Percentiles rank a stretch among this genome's conserved stretches.
Evolutionary conservation across 2,113 vertebrate genomes (phyloP).

Genomic region (Apeltes quadracus): DNA sequence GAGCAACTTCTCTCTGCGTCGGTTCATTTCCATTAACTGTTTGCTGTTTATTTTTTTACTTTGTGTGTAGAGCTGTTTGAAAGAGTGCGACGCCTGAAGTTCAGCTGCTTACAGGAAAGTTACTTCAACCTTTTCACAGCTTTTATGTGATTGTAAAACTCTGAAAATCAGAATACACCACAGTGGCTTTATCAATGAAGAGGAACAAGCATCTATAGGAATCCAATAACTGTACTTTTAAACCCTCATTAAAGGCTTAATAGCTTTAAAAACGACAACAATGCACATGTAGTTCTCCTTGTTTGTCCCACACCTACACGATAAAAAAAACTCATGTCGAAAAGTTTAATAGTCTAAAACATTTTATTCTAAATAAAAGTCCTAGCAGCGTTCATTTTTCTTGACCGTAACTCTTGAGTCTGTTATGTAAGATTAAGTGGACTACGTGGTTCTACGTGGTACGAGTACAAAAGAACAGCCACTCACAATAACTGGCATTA

Average conservation of each 20-base stretch:
- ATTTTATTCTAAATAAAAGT: not conserved
- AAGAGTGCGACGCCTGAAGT: too few relatives aligned
- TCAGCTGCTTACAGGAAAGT: not conserved
- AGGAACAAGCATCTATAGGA: not conserved
- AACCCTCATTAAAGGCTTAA: not conserved
- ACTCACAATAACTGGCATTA: not conserved
- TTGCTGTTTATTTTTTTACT: not conserved
- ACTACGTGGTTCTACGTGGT: constrained; percentile 4
- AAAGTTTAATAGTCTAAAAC: not conserved
- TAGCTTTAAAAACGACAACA: not conserved
- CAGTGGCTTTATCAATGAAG: not conserved
- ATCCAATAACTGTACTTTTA: not conserved
- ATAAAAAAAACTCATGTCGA: not conserved
- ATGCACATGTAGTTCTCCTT: not conserved
- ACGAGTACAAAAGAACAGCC: not conserved
- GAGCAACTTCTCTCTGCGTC: constrained; percentile 14
- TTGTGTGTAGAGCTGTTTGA: not conserved
- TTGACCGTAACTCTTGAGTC: not conserved
- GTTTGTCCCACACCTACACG: not conserved
- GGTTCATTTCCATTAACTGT: not conserved
- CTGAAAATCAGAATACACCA: not conserved
- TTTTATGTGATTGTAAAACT: not conserved
- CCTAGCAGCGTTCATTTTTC: too few relatives aligned
- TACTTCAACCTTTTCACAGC: not conserved
- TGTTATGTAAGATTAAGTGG: constrained; percentile 36